Percentiles rank a stretch among this genome's conserved stretches.
phyloP scores from a whole-genome alignment of 2,888 invertebrate genomes.

The Falcaria lacertinaria region DNA sequence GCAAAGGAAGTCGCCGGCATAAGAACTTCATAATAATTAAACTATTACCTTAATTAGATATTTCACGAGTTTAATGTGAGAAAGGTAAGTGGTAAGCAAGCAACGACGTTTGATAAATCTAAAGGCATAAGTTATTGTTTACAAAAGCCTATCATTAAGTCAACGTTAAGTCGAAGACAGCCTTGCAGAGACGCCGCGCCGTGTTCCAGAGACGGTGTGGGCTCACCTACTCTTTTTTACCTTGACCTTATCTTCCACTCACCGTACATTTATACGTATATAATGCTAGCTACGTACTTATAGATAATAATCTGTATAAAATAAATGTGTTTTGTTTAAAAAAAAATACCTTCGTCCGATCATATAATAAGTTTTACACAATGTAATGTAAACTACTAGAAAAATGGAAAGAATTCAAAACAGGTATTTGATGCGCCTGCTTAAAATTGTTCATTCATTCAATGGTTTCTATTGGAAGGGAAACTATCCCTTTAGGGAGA shows the following conservation, averaged over 20 bases:
- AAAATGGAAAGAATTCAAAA: slow-evolving; percentile 46
- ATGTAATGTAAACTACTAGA: slow-evolving; percentile 19
- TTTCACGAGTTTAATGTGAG: slow-evolving; percentile 3
- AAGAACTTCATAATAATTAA: no score
- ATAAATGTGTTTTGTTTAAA: background rate
- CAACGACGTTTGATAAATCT: background rate
- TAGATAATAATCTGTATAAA: no score
- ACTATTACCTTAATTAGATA: background rate
- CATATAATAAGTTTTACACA: slow-evolving; percentile 23
- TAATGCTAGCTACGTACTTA: slow-evolving; percentile 3
- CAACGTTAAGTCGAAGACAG: slow-evolving; percentile 19
- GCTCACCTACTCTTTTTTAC: slow-evolving; percentile 29
- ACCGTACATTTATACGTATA: slow-evolving; percentile 7
- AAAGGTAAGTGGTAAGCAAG: background rate
- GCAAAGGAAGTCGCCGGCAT: no score
- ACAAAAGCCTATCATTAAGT: background rate
- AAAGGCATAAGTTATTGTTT: background rate
- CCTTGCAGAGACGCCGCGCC: slow-evolving; percentile 34
- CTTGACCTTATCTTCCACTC: slow-evolving; percentile 25
- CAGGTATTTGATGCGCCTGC: slow-evolving; percentile 51
- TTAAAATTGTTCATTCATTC: slow-evolving; percentile 66
- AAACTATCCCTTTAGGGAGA: slow-evolving; percentile 43
- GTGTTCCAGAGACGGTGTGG: slow-evolving; percentile 30
- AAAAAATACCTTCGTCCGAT: slow-evolving; percentile 5
- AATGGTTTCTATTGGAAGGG: slow-evolving; percentile 60